phyloP scores from a whole-genome alignment of 2,888 invertebrate genomes.

The Diaprepes abbreviatus region DNA sequence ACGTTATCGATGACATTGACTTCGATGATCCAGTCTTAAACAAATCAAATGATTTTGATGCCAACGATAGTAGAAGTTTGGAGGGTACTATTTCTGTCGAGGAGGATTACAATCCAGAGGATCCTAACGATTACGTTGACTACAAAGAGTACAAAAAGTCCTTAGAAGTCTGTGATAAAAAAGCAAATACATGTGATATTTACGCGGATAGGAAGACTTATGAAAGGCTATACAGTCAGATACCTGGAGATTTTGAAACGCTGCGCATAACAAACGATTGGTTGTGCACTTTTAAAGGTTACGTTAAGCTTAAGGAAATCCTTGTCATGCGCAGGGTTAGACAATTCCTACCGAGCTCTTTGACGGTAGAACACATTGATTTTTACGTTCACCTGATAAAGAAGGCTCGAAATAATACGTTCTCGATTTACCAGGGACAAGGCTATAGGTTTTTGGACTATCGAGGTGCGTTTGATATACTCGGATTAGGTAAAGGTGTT shows the following conservation, averaged over 20 bases:
- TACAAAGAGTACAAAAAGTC: conserved; percentile 12
- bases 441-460: conserved; percentile 22
- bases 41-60: background rate
- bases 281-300: conserved; percentile 32
- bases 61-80: background rate
- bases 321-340: background rate
- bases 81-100: too few relatives aligned
- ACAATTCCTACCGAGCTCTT: background rate
- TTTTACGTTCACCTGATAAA: conserved; percentile 11
- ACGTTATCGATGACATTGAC: too few relatives aligned
- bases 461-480: background rate
- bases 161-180: conserved; percentile 11
- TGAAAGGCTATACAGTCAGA: conserved; percentile 3
- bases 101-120: background rate
- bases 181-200: conserved; percentile 1
- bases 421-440: background rate
- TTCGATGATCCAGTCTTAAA: conserved; percentile 1
- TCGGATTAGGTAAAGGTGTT: background rate
- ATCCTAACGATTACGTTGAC: conserved; percentile 4
- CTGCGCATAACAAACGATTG: conserved; percentile 30
- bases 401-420: background rate
- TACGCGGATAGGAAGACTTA: background rate
- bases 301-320: conserved; percentile 29
- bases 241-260: conserved; percentile 13
- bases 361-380: conserved; percentile 19